Percentiles rank a stretch among this genome's conserved stretches.
phyloP scores from a whole-genome alignment of 2,797 vertebrate genomes.

The Danionella dracula region DNA sequence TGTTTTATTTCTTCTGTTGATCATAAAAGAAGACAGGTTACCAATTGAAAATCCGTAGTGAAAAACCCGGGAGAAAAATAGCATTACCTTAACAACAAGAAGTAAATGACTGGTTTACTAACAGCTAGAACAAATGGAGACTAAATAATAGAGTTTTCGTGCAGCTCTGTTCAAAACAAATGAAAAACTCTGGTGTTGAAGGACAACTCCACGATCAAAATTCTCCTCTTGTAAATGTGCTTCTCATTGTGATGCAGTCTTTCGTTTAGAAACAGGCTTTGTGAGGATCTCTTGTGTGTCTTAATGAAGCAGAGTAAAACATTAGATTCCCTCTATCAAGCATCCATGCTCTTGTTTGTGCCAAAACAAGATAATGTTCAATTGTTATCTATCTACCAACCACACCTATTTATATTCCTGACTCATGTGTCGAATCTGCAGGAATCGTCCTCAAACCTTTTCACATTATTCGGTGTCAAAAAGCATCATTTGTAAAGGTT shows the following conservation, averaged over 20 bases:
- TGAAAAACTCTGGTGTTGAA: not conserved
- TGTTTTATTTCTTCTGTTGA: too few species aligned
- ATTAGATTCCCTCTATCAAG: not conserved
- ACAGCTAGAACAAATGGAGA: too few species aligned
- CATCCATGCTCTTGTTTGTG: not conserved
- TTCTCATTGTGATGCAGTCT: not conserved
- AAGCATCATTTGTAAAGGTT: not conserved
- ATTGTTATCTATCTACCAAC: not conserved
- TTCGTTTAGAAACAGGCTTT: not conserved
- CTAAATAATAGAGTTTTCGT: too few species aligned
- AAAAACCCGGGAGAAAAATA: too few species aligned
- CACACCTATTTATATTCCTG: constrained; percentile 6
- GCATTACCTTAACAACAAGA: too few species aligned
- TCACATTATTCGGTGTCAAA: not conserved
- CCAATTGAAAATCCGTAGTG: too few species aligned
- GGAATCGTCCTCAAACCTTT: not conserved
- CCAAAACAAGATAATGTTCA: not conserved
- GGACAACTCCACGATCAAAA: not conserved
- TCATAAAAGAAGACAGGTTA: too few species aligned
- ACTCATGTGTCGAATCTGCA: not conserved
- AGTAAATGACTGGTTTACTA: too few species aligned
- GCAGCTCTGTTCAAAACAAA: too few species aligned
- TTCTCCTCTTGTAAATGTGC: not conserved
- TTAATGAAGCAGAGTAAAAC: not conserved
- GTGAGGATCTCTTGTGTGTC: not conserved